These are phyloP conservation scores for Amblyraja radiata DNA, from an alignment of 2,797 vertebrate species.

Conservation along the genomic window DNA sequence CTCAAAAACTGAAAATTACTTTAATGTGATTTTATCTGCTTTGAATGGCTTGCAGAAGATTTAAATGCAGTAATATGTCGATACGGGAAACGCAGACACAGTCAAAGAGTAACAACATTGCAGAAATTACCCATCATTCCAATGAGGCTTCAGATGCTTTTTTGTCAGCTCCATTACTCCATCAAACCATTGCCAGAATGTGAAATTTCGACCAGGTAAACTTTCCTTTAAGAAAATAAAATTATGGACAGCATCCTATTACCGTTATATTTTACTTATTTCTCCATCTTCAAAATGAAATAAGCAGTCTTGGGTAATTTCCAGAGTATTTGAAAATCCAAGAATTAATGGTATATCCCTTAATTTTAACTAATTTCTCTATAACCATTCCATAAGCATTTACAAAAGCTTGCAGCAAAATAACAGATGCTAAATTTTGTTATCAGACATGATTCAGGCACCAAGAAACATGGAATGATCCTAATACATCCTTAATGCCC, in stretches of 20 bases:
- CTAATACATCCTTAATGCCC: too few species aligned
- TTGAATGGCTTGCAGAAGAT: background rate
- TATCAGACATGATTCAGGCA: background rate
- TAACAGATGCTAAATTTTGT: background rate
- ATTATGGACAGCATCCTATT: background rate
- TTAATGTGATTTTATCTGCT: background rate
- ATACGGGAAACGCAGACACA: constrained; percentile 21
- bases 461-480: background rate
- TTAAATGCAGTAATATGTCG: background rate
- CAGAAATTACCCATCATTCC: constrained; percentile 83
- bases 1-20: background rate
- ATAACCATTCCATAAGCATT: background rate
- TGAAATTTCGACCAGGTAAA: constrained; percentile 87
- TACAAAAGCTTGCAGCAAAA: background rate
- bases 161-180: constrained; percentile 94
- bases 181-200: constrained; percentile 98
- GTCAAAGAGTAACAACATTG: background rate
- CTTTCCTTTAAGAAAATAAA: constrained; percentile 67
- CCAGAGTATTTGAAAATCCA: background rate
- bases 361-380: background rate
- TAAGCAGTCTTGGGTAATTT: background rate
- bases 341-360: background rate
- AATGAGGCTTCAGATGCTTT: constrained; percentile 82
- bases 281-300: background rate
- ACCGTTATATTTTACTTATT: background rate